Percentiles rank a stretch among this genome's conserved stretches.
These are phyloP conservation scores for Henricia sp. DNA, from an alignment of 53 echinoderm and acorn worm species.

Conservation along the genomic window DNA sequence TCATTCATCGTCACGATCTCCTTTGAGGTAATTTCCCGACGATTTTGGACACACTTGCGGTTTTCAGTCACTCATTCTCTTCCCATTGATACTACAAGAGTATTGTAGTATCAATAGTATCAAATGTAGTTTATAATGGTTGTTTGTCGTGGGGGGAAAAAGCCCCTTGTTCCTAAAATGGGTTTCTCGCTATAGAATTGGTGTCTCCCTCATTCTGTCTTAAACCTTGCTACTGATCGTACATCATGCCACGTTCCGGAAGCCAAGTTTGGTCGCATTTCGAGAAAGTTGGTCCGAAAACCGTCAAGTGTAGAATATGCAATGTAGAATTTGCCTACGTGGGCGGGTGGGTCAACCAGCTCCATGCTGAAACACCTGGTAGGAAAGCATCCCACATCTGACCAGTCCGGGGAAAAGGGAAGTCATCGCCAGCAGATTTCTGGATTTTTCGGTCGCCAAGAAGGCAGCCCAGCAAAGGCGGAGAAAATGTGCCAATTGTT, in stretches of 20 bases:
- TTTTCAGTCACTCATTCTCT: too few species aligned
- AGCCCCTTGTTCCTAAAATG: too few species aligned
- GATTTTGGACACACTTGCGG: too few species aligned
- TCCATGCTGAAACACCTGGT: neutral
- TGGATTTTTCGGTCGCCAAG: neutral
- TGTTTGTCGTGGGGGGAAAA: too few species aligned
- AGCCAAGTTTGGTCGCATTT: neutral
- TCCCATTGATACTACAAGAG: too few species aligned
- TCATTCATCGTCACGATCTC: too few species aligned
- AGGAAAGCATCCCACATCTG: neutral
- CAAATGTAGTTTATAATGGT: too few species aligned
- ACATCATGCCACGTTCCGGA: neutral
- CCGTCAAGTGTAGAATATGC: neutral
- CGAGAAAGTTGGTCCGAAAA: neutral
- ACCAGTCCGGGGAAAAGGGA: neutral
- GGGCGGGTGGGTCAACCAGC: slow-evolving; percentile 8
- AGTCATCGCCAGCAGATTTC: neutral
- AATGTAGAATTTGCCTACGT: neutral
- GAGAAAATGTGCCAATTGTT: neutral
- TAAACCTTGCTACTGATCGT: neutral
- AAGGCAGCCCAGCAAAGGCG: neutral
- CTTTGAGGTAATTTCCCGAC: too few species aligned
- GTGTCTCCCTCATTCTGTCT: too few species aligned
- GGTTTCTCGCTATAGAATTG: too few species aligned
- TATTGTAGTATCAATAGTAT: too few species aligned